A percentile compares a stretch with the other conserved stretches of the same genome.
These are phyloP conservation scores for Nyctereutes procyonoides DNA, from an alignment of 2,113 vertebrate genomes.

Conservation along the genomic window DNA sequence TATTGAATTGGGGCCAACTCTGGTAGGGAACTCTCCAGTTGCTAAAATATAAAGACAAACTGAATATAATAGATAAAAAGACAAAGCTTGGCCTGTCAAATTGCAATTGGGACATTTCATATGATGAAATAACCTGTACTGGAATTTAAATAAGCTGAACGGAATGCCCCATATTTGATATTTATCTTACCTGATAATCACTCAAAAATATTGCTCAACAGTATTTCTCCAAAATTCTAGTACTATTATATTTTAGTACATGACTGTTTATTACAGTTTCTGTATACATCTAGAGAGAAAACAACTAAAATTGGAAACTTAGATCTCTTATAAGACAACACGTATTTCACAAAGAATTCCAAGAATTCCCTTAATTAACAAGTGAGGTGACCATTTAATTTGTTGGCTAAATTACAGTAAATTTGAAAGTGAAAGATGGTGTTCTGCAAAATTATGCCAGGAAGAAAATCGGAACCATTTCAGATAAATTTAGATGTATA, in stretches of 20 bases:
- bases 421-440: not conserved
- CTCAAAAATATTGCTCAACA: not conserved
- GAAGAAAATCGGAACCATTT: not conserved
- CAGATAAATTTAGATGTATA: not conserved
- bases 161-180: not conserved
- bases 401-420: not conserved
- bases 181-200: slow-evolving; percentile 4
- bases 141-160: slow-evolving; percentile 27
- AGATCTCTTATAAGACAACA: not conserved
- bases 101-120: not conserved
- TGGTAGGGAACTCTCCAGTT: not conserved
- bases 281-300: not conserved
- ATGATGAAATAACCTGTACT: not conserved
- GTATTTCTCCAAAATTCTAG: not conserved
- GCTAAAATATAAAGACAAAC: not conserved
- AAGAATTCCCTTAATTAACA: not conserved
- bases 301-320: not conserved
- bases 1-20: not conserved
- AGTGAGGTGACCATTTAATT: not conserved
- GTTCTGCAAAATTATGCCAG: not conserved
- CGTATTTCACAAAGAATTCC: not conserved
- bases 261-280: not conserved
- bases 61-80: not conserved
- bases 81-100: not conserved
- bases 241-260: not conserved